Conservation (phyloP, 2,113 vertebrate genomes). For the Gorilla gorilla region DNA sequence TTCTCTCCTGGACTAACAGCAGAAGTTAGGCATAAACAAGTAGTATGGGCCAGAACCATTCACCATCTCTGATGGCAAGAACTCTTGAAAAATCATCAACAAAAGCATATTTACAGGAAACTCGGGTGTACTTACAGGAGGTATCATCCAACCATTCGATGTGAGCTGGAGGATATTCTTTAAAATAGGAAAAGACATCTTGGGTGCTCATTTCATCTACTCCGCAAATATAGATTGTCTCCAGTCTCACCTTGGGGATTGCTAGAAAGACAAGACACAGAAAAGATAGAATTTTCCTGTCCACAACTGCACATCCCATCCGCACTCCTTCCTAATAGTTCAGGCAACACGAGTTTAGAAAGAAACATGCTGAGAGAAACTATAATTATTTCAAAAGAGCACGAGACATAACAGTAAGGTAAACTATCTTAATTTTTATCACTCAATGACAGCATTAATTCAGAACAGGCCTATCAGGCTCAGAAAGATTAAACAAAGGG, state of each 20-base stretch:
- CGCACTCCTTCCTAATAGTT: neutral
- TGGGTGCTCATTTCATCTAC: constrained; percentile 99
- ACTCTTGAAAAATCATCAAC: neutral
- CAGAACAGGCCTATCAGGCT: neutral
- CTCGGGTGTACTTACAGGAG: constrained; percentile 89
- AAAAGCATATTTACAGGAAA: constrained; percentile 1
- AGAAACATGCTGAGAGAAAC: constrained; percentile 22
- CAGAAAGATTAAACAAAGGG: neutral
- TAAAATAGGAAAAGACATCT: constrained; percentile 96
- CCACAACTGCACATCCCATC: neutral
- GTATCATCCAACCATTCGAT: constrained; percentile 98
- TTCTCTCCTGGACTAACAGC: neutral
- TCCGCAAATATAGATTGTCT: constrained; percentile 93
- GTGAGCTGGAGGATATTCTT: constrained; percentile 97
- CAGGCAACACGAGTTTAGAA: neutral
- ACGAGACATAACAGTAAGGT: neutral
- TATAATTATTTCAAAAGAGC: constrained; percentile 48
- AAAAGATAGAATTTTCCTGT: constrained; percentile 4
- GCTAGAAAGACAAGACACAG: constrained; percentile 83
- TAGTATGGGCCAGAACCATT: neutral
- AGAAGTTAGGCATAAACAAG: neutral
- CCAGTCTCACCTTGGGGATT: constrained; percentile 92
- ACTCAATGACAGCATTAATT: constrained; percentile 16
- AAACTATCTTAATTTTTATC: constrained; percentile 15
- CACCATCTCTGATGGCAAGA: neutral